phyloP scores from a whole-genome alignment of 2,113 vertebrate species.

The Paraplagusia blochii region DNA sequence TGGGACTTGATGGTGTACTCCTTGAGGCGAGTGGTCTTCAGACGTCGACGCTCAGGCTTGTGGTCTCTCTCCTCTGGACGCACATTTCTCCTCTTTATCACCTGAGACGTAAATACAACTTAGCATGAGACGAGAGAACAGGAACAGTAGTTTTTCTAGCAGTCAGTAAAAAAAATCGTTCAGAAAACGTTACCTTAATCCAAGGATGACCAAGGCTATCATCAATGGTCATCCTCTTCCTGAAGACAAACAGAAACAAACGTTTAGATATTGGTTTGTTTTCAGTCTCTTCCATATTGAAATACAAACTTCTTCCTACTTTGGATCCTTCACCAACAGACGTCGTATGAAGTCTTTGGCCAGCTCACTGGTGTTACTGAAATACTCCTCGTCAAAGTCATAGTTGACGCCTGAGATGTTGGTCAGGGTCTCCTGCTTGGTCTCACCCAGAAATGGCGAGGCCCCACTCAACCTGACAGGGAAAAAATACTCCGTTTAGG shows the following conservation, averaged over 20 bases:
- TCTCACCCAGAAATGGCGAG: constrained; percentile 93
- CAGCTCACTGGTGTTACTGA: constrained; percentile 94
- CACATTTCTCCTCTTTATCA: constrained; percentile 91
- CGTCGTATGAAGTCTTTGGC: constrained; percentile 97
- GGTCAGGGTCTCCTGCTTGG: constrained; percentile 95
- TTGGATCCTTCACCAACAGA: constrained; percentile 94
- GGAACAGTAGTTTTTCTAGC: background rate
- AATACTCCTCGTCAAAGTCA: constrained; percentile 96
- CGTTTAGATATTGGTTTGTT: background rate
- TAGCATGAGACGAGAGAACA: background rate
- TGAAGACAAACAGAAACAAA: constrained; percentile 47
- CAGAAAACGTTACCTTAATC: constrained; percentile 86
- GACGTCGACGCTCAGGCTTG: constrained; percentile 87
- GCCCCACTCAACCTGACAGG: constrained; percentile 85
- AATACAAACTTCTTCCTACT: constrained; percentile 72
- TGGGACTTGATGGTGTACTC: constrained; percentile 99
- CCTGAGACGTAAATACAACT: constrained; percentile 66
- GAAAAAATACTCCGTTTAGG: constrained; percentile 10
- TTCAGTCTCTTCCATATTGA: background rate
- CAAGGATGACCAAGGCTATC: constrained; percentile 94
- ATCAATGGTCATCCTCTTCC: constrained; percentile 94
- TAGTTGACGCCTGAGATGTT: constrained; percentile 97
- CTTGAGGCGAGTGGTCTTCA: constrained; percentile 94
- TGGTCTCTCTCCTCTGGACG: constrained; percentile 85
- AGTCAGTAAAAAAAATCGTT: background rate